Evolutionary conservation across 2,797 vertebrate genomes (phyloP).

Genomic region (Percopsis omiscomaycus): DNA sequence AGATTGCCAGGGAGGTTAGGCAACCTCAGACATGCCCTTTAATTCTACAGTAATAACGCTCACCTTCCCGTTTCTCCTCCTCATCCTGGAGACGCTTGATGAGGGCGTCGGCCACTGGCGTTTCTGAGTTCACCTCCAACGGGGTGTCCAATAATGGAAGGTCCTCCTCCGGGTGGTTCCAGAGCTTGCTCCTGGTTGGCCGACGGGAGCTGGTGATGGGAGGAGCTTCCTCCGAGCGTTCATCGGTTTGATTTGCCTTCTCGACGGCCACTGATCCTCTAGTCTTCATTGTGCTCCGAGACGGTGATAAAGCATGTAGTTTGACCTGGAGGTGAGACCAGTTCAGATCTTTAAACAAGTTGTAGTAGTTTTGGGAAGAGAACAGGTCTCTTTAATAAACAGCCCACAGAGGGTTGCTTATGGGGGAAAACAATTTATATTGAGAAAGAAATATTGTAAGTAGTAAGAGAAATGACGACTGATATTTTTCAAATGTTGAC

Average conservation of each 20-base stretch:
- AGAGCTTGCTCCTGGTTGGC: conserved; percentile 63
- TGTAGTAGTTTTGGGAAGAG: too few relatives aligned
- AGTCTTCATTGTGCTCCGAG: conserved; percentile 71
- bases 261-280: conserved; percentile 18
- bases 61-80: conserved; percentile 60
- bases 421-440: too few relatives aligned
- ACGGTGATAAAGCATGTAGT: conserved; percentile 53
- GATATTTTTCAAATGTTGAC: too few relatives aligned
- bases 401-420: too few relatives aligned
- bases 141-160: conserved; percentile 62
- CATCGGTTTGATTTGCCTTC: conserved; percentile 17
- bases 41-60: neutral
- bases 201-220: conserved; percentile 37
- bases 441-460: too few relatives aligned
- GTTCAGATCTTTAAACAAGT: neutral
- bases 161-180: conserved; percentile 69
- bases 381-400: too few relatives aligned
- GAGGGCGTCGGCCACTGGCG: conserved; percentile 67
- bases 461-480: too few relatives aligned
- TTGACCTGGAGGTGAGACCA: conserved; percentile 37
- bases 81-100: conserved; percentile 75
- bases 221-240: conserved; percentile 2
- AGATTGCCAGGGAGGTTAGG: neutral
- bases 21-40: neutral
- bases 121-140: conserved; percentile 67